Conservation (phyloP, 2,888 invertebrate species). For the Onthophagus sagittarius region DNA sequence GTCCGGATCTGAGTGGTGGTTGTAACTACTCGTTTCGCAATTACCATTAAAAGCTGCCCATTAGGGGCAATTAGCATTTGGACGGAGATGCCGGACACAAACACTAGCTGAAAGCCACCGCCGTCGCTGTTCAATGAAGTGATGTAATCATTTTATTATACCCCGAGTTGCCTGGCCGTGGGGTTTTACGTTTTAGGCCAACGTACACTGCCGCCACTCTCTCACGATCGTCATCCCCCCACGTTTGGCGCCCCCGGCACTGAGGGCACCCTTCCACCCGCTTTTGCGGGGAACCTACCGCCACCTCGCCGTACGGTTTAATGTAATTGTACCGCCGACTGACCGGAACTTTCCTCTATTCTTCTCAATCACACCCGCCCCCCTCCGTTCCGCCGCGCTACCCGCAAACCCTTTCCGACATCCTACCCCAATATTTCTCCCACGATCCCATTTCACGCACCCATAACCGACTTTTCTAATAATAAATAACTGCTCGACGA, state of each 20-base stretch:
- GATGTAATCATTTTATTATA: slow-evolving; percentile 44
- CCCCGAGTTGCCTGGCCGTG: slow-evolving; percentile 18
- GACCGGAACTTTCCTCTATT: slow-evolving; percentile 11
- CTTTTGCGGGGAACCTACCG: slow-evolving; percentile 1
- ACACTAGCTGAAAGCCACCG: slow-evolving; percentile 33
- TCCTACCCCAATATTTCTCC: neutral
- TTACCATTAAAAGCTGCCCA: slow-evolving; percentile 42
- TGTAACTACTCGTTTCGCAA: slow-evolving; percentile 38
- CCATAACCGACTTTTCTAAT: slow-evolving; percentile 7
- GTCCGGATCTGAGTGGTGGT: slow-evolving; percentile 34
- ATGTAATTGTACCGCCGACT: slow-evolving; percentile 12
- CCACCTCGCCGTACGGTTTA: slow-evolving; percentile 6
- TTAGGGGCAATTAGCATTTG: slow-evolving; percentile 40
- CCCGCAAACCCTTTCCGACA: slow-evolving; percentile 1
- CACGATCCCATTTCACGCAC: slow-evolving; percentile 9
- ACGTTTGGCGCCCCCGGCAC: neutral
- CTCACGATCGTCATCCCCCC: neutral
- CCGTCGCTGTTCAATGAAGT: slow-evolving; percentile 43
- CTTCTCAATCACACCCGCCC: slow-evolving; percentile 12
- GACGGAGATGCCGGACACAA: slow-evolving; percentile 28
- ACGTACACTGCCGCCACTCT: neutral
- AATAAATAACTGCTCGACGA: slow-evolving; percentile 8
- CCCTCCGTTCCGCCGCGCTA: neutral
- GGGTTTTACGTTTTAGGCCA: slow-evolving; percentile 12
- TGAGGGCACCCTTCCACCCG: neutral